Evolutionary conservation across 1,140 invertebrate species (phyloP).

Genomic region (Zelostemma sp.): DNA sequence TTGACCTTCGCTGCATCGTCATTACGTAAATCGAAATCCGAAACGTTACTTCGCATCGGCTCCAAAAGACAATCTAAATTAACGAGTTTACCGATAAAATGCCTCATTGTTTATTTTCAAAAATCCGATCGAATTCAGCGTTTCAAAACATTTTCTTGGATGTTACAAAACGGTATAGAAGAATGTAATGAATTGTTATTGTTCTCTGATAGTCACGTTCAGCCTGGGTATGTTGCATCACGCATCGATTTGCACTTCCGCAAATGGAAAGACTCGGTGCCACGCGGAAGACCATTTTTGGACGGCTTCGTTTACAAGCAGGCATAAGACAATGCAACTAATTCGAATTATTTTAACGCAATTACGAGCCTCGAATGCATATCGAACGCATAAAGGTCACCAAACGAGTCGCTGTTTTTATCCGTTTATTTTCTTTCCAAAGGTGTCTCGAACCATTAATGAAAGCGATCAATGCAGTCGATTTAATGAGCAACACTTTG

Average conservation of each 20-base stretch:
- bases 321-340: background rate
- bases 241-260: constrained; percentile 25
- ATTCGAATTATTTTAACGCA: background rate
- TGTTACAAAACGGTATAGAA: background rate
- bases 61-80: no score
- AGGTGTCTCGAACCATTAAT: no score
- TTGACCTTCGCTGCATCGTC: background rate
- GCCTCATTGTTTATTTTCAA: background rate
- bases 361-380: no score
- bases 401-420: no score
- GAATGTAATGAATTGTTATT: constrained; percentile 13
- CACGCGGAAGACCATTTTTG: constrained; percentile 15
- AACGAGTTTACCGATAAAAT: background rate
- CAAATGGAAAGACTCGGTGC: constrained; percentile 12
- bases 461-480: no score
- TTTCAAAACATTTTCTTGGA: background rate
- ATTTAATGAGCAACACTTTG: no score
- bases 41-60: no score
- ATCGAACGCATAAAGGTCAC: no score
- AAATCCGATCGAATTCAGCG: background rate
- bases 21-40: background rate
- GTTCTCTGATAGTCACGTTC: constrained; percentile 6
- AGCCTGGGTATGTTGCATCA: constrained; percentile 18
- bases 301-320: background rate
- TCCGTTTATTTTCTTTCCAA: no score